Percentiles rank a stretch among this genome's conserved stretches.
Conservation (phyloP, 2,113 vertebrate genomes). For the Menidia beryllina region DNA sequence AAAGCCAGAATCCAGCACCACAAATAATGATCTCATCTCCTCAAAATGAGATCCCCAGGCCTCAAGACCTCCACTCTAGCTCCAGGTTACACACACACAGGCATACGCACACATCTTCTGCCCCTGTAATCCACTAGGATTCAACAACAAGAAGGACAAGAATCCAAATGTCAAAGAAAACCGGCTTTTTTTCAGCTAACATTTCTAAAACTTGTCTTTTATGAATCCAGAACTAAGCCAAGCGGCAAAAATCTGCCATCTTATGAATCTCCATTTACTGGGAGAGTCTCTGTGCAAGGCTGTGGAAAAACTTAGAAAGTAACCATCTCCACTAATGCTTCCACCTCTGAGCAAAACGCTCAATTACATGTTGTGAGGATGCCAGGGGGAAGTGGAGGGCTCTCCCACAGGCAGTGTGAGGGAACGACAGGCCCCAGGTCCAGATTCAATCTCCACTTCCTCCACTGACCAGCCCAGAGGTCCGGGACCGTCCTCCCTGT, state of each 20-base stretch:
- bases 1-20: constrained; percentile 34
- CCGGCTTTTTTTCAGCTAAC: background rate
- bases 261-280: constrained; percentile 26
- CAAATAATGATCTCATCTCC: constrained; percentile 70
- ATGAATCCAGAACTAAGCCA: too few relatives aligned
- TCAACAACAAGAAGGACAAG: constrained; percentile 13
- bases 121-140: constrained; percentile 26
- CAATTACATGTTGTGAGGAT: constrained; percentile 14
- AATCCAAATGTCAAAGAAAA: constrained; percentile 24
- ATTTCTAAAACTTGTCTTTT: too few relatives aligned
- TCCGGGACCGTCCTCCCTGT: constrained; percentile 48
- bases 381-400: constrained; percentile 11
- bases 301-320: constrained; percentile 3
- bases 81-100: constrained; percentile 12
- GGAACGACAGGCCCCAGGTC: constrained; percentile 20
- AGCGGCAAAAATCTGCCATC: constrained; percentile 30
- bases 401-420: constrained; percentile 16
- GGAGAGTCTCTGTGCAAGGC: background rate
- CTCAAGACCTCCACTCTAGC: constrained; percentile 56
- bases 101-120: constrained; percentile 18
- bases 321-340: background rate
- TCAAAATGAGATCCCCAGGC: constrained; percentile 62
- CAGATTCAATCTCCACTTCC: constrained; percentile 34
- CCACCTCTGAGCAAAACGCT: background rate
- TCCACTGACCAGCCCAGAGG: constrained; percentile 23